Evolutionary conservation across 2,888 invertebrate genomes (phyloP).

Genomic region (Volucella zonaria): DNA sequence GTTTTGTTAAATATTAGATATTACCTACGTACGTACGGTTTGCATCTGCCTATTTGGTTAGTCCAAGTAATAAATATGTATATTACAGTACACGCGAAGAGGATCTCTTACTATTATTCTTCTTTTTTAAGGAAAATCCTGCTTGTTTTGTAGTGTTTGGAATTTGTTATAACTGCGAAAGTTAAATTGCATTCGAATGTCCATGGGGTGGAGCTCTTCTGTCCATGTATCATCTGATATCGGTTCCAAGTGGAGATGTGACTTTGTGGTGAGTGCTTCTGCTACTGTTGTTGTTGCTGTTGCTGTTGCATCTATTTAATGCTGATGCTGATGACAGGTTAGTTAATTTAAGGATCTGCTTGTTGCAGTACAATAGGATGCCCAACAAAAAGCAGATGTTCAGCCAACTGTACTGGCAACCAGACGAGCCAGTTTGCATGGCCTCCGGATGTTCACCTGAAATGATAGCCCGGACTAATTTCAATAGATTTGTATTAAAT

Average conservation of each 20-base stretch:
- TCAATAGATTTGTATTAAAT: slow-evolving; percentile 80
- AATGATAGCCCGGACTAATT: slow-evolving; percentile 83
- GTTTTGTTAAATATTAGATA: slow-evolving; percentile 25
- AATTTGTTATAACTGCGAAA: slow-evolving; percentile 3
- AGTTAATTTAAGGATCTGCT: slow-evolving; percentile 75
- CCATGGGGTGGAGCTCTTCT: slow-evolving; percentile 18
- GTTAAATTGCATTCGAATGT: slow-evolving; percentile 47
- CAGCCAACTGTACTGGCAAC: slow-evolving; percentile 82
- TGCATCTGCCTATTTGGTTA: slow-evolving; percentile 51
- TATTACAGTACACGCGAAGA: slow-evolving; percentile 62
- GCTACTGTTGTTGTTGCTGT: slow-evolving; percentile 14
- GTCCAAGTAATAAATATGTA: slow-evolving; percentile 48
- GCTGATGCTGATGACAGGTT: slow-evolving; percentile 60
- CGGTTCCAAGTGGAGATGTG: slow-evolving; percentile 15
- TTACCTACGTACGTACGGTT: slow-evolving; percentile 59
- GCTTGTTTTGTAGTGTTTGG: slow-evolving; percentile 22
- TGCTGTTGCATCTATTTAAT: slow-evolving; percentile 35
- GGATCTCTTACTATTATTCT: slow-evolving; percentile 21
- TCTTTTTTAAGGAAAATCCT: slow-evolving; percentile 47
- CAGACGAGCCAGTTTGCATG: slow-evolving; percentile 83
- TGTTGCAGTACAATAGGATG: slow-evolving; percentile 79
- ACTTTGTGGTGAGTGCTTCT: slow-evolving; percentile 19
- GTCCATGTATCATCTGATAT: slow-evolving; percentile 68
- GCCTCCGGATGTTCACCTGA: slow-evolving; percentile 83
- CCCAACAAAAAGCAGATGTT: slow-evolving; percentile 80